A percentile compares a stretch with the other conserved stretches of the same genome.
Evolutionary conservation across 2,888 invertebrate genomes (phyloP).

Genomic region (Mesochorus sp.): DNA sequence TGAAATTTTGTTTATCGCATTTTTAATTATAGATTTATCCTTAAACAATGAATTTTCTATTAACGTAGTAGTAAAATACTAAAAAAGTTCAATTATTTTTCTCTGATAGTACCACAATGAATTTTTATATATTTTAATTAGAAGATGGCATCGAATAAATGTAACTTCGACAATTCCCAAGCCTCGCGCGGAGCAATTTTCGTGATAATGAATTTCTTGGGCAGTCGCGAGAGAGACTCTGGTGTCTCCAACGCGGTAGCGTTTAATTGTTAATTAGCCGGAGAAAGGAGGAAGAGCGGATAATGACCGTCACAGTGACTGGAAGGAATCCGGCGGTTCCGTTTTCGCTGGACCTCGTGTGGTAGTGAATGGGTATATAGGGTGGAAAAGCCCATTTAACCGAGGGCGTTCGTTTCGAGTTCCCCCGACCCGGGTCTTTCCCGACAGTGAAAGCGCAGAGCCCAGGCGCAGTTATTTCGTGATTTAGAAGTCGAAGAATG

Average conservation of each 20-base stretch:
- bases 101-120: no score
- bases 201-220: constrained; percentile 52
- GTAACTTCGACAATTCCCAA: constrained; percentile 37
- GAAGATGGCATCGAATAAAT: constrained; percentile 2
- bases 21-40: no score
- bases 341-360: constrained; percentile 27
- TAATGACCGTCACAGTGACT: constrained; percentile 60
- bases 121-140: background rate
- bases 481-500: constrained; percentile 68
- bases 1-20: no score
- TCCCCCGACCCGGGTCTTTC: constrained; percentile 1
- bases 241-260: constrained; percentile 27
- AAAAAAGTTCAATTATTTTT: no score
- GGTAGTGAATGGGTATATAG: background rate
- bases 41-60: no score
- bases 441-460: constrained; percentile 9
- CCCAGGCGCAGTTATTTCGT: constrained; percentile 63
- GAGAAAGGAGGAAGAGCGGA: constrained; percentile 47
- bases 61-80: no score
- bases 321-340: constrained; percentile 63
- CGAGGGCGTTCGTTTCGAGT: constrained; percentile 43
- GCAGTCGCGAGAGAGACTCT: background rate
- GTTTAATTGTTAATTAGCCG: constrained; percentile 70
- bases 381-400: constrained; percentile 48
- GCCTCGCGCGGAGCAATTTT: constrained; percentile 34